Base-by-base conservation (phyloP, 2,113 vertebrate genomes). In the Hiodon tergisus region DNA sequence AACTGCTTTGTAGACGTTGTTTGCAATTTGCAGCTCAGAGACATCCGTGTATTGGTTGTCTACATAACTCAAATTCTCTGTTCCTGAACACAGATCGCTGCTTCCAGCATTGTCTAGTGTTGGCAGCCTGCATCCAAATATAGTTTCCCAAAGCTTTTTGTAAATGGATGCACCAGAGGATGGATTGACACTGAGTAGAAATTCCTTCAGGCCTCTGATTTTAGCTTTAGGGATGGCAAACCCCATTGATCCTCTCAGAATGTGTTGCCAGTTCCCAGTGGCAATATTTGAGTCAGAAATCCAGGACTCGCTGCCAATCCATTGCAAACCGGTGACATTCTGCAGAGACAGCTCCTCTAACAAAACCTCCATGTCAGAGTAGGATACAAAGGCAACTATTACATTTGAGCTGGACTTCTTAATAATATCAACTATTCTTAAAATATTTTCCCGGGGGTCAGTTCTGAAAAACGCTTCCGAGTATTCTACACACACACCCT, bases 301-400 rank as follows among this genome's bases (percentile, higher is more conserved):
- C 85, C 85, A 86, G 47, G 84, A 85, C 62, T 87, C 84, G 65
- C 85, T 87, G 71, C 84, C 85, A 65, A 87, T 85, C 85, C 85
- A 86, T 77, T 85, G 83, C n/a, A 81, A 16, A 1, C 84, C 85
- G 53, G 78, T 84, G 13, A 86, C 74, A 48, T 86, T 86, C 63
- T 84, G 79, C 7, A 67, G 50, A 4, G 78, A 76, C 3, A 86
- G 14, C 80, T 86, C 83, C 7, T 65, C 76, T 51, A 86, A n/a
- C 69, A 85, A 77, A 73, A 83, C 68, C 17, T 84, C 81, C 71
- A 85, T 79, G 46, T 86, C 85, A 69, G 80, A 82, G 61, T 84
- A 84, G n/a, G 83, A 83, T 46, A 84, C 78, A 74, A 86, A 86
- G n/a, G 82, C 83, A 16, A 86, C 83, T 70, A 86, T 84, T 53